Base-by-base conservation (phyloP, 1,140 invertebrate genomes). In the Drosophila sturtevanti region DNA sequence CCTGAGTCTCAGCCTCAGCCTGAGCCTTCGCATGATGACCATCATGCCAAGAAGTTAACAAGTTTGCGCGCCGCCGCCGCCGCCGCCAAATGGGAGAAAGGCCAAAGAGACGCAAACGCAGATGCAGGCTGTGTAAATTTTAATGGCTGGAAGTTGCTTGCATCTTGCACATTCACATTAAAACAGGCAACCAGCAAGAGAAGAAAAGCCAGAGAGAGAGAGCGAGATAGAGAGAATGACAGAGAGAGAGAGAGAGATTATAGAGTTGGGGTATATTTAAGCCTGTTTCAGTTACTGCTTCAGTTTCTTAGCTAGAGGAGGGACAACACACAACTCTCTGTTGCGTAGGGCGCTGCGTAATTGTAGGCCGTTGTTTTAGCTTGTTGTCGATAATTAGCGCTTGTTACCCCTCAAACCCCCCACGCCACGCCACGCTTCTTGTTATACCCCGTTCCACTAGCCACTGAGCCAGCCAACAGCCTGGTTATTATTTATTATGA, bases 331-430 rank as follows among this genome's bases (percentile, higher is more conserved):
- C 16, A 22, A 9, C n/a, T 12, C 22, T n/a, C 24, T 55, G 52
- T 54, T 76, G 72, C 66, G 72, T 77, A 77, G 72, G 72, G 72
- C 72, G 67, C 70, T 14, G 82, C 81, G 84, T 87, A 86, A 86
- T 86, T 86, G 81, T 87, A 87, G 81, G 81, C 79, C 81, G 84
- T 79, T 87, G 81, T 87, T 86, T 86, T 82, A 86, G 81, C 81
- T 86, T 86, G 81, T 86, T 86, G 81, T 86, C 81, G 82, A 86
- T 86, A 86, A 86, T 86, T 86, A 86, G 81, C 81, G 81, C 81
- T 86, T 86, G 82, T 86, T 86, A 86, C 81, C 82, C 81, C 68
- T 65, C 72, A 65, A 78, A n/a, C n/a, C n/a, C n/a, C n/a, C n/a
- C n/a, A n/a, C n/a, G n/a, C n/a, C n/a, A n/a, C n/a, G n/a, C n/a